A percentile compares a stretch with the other conserved stretches of the same genome.
These are phyloP conservation scores for Speoplatyrhinus poulsoni DNA, from an alignment of 2,113 vertebrate species.

Conservation along the genomic window DNA sequence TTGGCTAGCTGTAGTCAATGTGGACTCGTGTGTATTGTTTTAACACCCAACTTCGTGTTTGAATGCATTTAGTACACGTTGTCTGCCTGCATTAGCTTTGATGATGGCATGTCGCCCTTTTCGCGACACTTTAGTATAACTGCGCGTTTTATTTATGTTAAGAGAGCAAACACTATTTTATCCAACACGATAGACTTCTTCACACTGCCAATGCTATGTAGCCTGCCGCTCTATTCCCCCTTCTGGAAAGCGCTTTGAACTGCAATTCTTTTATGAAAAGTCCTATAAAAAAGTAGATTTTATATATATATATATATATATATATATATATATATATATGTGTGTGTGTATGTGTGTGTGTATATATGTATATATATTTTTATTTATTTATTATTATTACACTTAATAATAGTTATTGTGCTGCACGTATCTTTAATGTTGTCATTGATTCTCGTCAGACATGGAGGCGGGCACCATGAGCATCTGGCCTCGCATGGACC, in stretches of 20 bases:
- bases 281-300: too few relatives aligned
- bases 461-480: slow-evolving; percentile 78
- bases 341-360: too few relatives aligned
- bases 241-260: too few relatives aligned
- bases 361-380: neutral
- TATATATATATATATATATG: neutral
- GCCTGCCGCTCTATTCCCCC: too few relatives aligned
- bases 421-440: neutral
- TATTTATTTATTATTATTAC: neutral
- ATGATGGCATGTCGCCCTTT: slow-evolving; percentile 4
- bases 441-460: slow-evolving; percentile 30
- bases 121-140: neutral
- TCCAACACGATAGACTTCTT: too few relatives aligned
- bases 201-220: too few relatives aligned
- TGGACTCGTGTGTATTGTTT: too few relatives aligned
- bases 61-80: neutral
- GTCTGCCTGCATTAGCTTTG: neutral
- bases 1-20: slow-evolving; percentile 15
- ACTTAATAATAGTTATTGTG: neutral
- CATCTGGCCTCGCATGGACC: slow-evolving; percentile 90
- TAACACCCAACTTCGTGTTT: neutral
- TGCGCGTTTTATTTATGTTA: neutral
- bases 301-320: too few relatives aligned
- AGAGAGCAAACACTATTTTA: too few relatives aligned
- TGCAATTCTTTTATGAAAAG: too few relatives aligned